Conservation (phyloP, 37 sponge, comb jelly and placozoan genomes). For the Spongilla lacustris region DNA sequence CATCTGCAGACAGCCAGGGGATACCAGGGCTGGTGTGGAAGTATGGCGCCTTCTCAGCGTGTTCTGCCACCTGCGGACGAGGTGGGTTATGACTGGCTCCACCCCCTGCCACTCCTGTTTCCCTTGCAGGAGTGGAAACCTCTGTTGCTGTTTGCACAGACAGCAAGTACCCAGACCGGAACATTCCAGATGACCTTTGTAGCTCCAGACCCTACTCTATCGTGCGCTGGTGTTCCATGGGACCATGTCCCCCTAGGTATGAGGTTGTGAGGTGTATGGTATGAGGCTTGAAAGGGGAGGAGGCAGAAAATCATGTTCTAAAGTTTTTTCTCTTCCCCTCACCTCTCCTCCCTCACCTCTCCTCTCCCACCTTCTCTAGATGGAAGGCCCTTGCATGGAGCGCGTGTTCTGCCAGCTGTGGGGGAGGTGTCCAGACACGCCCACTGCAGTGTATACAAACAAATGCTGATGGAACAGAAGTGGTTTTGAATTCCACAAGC, state of each 20-base stretch:
- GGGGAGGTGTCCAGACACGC: conserved; percentile 32
- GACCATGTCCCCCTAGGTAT: conserved; percentile 31
- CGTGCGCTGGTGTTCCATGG: neutral
- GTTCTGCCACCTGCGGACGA: conserved; percentile 65
- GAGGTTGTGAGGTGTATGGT: neutral
- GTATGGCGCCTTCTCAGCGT: conserved; percentile 16
- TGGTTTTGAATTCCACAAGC: neutral
- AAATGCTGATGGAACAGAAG: conserved; percentile 2
- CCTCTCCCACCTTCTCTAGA: conserved; percentile 10
- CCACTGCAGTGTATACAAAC: conserved; percentile 27
- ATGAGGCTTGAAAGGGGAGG: too few species aligned
- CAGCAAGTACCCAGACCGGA: conserved; percentile 12
- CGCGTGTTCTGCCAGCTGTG: conserved; percentile 40
- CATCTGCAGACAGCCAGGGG: neutral
- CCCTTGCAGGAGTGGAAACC: neutral
- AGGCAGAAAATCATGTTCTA: too few species aligned
- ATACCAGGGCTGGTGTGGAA: conserved; percentile 9
- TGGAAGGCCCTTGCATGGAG: conserved; percentile 57
- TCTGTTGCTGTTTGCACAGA: conserved; percentile 33
- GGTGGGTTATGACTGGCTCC: conserved; percentile 6
- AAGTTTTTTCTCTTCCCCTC: neutral
- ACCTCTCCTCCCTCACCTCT: neutral
- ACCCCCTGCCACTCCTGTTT: neutral
- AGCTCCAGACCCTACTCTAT: conserved; percentile 5
- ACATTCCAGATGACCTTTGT: conserved; percentile 31